Conservation (phyloP, 2,113 vertebrate species). For the Passerina amoena region DNA sequence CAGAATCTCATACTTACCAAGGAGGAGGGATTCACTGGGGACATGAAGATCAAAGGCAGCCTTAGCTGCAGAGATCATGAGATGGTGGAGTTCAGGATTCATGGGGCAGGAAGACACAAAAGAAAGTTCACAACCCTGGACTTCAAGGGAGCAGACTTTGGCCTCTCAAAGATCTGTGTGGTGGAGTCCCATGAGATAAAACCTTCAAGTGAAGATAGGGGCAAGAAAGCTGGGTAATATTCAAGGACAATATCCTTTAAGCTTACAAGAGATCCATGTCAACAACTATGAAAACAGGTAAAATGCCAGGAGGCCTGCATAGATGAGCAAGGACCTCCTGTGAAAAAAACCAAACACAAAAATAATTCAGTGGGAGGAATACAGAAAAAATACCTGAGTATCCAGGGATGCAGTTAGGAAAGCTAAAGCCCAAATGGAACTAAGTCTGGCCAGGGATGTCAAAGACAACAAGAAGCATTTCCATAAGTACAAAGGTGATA, state of each 20-base stretch:
- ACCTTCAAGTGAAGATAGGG: background rate
- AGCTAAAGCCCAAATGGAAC: background rate
- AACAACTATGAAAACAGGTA: background rate
- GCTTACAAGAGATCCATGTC: background rate
- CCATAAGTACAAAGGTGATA: accelerated
- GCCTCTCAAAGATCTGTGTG: background rate
- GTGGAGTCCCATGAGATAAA: background rate
- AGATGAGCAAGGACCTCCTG: background rate
- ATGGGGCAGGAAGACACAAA: background rate
- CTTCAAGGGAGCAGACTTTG: background rate
- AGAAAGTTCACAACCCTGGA: background rate
- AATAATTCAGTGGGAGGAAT: background rate
- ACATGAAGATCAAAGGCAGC: background rate
- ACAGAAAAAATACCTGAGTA: background rate
- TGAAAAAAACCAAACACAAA: background rate
- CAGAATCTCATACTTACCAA: background rate
- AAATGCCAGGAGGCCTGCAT: background rate
- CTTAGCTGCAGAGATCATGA: background rate
- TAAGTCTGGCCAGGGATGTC: background rate
- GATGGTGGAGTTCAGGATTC: background rate
- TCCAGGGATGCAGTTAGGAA: background rate
- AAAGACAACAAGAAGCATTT: background rate
- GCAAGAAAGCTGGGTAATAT: background rate
- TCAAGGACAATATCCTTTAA: background rate
- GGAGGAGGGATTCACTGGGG: background rate